Evolutionary conservation across 2,113 vertebrate genomes (phyloP).

Genomic region (Pontoporia blainvillei): DNA sequence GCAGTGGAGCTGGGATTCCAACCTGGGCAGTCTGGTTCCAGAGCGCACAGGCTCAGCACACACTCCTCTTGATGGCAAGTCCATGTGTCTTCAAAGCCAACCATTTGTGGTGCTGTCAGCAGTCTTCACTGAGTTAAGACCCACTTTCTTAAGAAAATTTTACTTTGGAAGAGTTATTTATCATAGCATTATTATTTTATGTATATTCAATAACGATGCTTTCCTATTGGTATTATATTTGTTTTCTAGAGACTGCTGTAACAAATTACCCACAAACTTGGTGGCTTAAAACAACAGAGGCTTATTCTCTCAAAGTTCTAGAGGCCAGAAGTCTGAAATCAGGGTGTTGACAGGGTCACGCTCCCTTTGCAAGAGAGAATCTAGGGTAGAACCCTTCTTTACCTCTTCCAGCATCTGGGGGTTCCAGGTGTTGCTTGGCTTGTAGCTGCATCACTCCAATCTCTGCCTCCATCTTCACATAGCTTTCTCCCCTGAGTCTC

Average conservation of each 20-base stretch:
- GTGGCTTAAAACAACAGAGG: background rate
- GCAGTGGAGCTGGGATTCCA: background rate
- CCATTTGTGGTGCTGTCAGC: background rate
- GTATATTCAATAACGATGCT: background rate
- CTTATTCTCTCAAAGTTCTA: background rate
- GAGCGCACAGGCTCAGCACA: too few relatives aligned
- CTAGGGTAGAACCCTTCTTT: background rate
- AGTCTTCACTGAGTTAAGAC: background rate
- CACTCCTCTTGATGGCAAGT: rapidly evolving
- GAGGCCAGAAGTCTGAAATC: background rate
- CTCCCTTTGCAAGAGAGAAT: background rate
- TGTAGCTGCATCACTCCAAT: background rate
- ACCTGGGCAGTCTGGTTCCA: background rate
- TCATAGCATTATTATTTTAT: background rate
- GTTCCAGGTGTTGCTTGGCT: background rate
- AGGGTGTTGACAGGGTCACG: background rate
- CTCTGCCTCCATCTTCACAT: background rate
- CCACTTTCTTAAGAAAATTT: background rate
- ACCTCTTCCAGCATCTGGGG: background rate
- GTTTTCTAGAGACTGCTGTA: background rate
- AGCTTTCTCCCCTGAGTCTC: background rate
- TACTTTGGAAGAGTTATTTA: background rate
- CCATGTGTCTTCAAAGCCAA: background rate
- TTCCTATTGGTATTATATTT: background rate
- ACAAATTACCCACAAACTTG: background rate